These are phyloP conservation scores for Danionella dracula DNA, from an alignment of 2,797 vertebrate species.

Conservation along the genomic window DNA sequence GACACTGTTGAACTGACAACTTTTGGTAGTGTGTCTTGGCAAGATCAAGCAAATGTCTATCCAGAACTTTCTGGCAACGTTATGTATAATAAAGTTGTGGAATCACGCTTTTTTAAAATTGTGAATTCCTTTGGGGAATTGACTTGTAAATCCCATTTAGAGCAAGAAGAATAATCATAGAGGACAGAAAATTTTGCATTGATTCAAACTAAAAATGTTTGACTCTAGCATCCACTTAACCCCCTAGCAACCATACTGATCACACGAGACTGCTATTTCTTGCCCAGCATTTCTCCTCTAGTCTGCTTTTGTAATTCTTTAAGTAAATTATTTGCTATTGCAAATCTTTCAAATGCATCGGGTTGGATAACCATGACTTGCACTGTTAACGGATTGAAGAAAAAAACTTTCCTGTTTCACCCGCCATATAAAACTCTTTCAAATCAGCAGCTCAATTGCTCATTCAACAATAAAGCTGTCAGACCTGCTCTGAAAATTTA, in stretches of 20 bases:
- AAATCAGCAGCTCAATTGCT: constrained; percentile 12
- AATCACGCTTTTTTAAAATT: constrained; percentile 40
- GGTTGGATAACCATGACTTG: not conserved
- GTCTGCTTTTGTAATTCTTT: constrained; percentile 1
- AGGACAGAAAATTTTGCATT: not conserved
- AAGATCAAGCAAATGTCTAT: constrained; percentile 9
- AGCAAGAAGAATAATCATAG: constrained; percentile 17
- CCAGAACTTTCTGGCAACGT: constrained; percentile 30
- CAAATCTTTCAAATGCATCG: not conserved
- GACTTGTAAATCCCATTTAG: constrained; percentile 46
- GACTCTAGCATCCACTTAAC: no score
- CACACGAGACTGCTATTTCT: no score
- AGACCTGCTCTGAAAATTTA: no score
- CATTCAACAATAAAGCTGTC: constrained; percentile 13
- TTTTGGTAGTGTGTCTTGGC: constrained; percentile 26
- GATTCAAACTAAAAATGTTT: no score
- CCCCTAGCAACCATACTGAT: no score
- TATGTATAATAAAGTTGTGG: constrained; percentile 40
- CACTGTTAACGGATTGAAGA: not conserved
- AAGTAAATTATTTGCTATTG: no score
- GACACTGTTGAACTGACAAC: constrained; percentile 26
- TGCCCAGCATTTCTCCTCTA: not conserved
- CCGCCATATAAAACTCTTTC: constrained; percentile 1
- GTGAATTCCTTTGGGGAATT: constrained; percentile 53
- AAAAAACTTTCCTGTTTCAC: not conserved